A percentile compares a stretch with the other conserved stretches of the same genome.
Conservation (phyloP, 2,113 vertebrate genomes). For the Solenodon paradoxus region DNA sequence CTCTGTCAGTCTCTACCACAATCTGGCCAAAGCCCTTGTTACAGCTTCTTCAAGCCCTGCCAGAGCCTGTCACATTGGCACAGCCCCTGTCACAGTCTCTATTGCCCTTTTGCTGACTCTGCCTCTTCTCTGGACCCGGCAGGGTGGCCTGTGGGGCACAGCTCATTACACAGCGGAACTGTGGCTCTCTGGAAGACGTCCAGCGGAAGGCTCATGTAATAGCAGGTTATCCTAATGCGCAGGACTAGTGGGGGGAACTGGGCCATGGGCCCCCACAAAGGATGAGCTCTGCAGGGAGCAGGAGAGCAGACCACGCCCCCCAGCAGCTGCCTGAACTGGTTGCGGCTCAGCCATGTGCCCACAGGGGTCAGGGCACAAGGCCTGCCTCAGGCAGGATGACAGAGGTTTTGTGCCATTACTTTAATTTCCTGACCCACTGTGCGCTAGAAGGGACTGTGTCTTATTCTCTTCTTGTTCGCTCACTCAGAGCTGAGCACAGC, state of each 20-base stretch:
- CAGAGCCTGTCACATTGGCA: neutral
- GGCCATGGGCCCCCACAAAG: neutral
- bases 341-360: neutral
- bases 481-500: neutral
- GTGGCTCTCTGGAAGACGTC: conserved; percentile 51
- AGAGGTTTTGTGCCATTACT: neutral
- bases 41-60: neutral
- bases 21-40: neutral
- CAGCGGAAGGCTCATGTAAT: conserved; percentile 43
- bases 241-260: conserved; percentile 35
- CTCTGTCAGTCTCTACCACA: too few species aligned
- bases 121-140: neutral
- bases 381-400: neutral
- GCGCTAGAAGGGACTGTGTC: neutral
- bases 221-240: conserved; percentile 37
- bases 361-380: neutral
- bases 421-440: neutral
- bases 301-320: neutral
- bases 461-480: neutral
- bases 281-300: neutral
- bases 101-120: neutral
- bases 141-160: neutral
- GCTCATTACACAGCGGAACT: conserved; percentile 19
- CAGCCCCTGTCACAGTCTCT: neutral
- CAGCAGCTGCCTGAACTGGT: neutral